A percentile compares a stretch with the other conserved stretches of the same genome.
Conservation (phyloP, 2,113 vertebrate genomes). For the Capreolus pygargus region DNA sequence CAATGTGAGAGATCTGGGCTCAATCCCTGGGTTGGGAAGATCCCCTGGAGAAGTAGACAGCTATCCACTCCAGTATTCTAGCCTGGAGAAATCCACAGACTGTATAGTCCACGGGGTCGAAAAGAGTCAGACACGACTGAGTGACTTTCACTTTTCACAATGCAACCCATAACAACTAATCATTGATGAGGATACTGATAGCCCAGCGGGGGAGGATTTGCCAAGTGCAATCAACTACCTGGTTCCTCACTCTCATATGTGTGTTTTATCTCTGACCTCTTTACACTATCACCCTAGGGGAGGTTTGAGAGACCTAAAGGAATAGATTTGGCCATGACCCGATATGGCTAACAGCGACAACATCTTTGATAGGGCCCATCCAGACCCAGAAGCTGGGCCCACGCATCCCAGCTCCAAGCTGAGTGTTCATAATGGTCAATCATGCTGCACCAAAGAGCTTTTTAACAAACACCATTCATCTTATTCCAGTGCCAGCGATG, state of each 20-base stretch:
- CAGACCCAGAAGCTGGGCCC: neutral
- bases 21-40: neutral
- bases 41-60: neutral
- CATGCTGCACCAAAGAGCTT: slow-evolving; percentile 54
- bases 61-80: neutral
- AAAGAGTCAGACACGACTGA: neutral
- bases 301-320: neutral
- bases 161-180: neutral
- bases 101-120: neutral
- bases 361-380: neutral
- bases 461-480: slow-evolving; percentile 69
- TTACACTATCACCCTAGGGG: neutral
- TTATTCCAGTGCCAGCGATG: neutral
- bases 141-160: neutral
- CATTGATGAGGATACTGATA: neutral
- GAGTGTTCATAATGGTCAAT: slow-evolving; percentile 53
- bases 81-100: neutral
- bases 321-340: slow-evolving; percentile 5
- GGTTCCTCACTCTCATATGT: neutral
- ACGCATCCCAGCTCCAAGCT: neutral
- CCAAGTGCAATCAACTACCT: neutral
- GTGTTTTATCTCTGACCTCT: neutral
- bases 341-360: neutral
- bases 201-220: neutral
- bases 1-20: neutral